Conservation (phyloP, 2,888 invertebrate species). For the Blera fallax region DNA sequence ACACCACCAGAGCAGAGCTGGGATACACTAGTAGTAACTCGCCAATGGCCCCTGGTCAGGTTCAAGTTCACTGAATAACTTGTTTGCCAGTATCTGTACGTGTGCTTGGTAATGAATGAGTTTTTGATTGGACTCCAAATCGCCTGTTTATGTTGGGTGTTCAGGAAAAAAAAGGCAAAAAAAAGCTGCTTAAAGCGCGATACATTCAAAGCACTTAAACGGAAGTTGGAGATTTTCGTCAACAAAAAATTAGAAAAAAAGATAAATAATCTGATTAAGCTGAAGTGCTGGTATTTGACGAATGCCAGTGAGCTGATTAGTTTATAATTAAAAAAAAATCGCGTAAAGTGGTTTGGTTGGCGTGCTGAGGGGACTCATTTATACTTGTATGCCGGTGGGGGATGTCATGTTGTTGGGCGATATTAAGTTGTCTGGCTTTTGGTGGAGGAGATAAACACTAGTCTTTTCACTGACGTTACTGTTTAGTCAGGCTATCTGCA, state of each 20-base stretch:
- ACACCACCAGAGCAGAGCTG: too few relatives aligned
- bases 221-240: constrained; percentile 11
- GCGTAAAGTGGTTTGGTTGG: not conserved
- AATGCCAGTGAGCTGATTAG: not conserved
- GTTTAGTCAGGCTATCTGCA: too few relatives aligned
- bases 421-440: too few relatives aligned
- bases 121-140: constrained; percentile 3
- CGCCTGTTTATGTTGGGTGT: not conserved
- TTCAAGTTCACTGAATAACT: constrained; percentile 39
- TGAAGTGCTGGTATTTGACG: not conserved
- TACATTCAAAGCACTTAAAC: constrained; percentile 17
- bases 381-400: too few relatives aligned
- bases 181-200: not conserved
- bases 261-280: constrained; percentile 14
- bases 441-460: too few relatives aligned
- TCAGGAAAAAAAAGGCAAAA: not conserved
- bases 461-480: too few relatives aligned
- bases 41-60: constrained; percentile 5
- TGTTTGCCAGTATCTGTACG: not conserved
- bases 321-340: not conserved
- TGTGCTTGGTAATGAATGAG: constrained; percentile 10
- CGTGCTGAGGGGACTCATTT: too few relatives aligned
- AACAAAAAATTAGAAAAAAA: not conserved
- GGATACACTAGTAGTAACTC: not conserved
- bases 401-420: too few relatives aligned